These are phyloP conservation scores for Drosophila biarmipes DNA, from an alignment of 1,140 invertebrate species.

Conservation along the genomic window DNA sequence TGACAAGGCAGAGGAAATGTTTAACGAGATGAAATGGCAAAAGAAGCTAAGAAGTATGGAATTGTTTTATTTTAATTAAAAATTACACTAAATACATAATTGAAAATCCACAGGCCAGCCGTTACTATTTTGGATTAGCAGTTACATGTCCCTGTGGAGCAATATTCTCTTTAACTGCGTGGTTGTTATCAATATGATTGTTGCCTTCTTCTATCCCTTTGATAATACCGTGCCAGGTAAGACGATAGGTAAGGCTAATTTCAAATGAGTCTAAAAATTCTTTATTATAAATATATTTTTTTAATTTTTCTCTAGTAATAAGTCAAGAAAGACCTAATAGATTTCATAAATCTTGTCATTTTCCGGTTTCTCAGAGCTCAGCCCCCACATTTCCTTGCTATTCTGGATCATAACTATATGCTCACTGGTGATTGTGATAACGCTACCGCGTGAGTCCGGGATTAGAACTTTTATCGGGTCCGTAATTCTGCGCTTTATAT, in stretches of 20 bases:
- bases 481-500: slow-evolving; percentile 94
- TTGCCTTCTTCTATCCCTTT: slow-evolving; percentile 99
- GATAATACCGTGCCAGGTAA: slow-evolving; percentile 90
- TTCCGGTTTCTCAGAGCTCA: slow-evolving; percentile 87
- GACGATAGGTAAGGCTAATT: slow-evolving; percentile 22
- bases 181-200: slow-evolving; percentile 98
- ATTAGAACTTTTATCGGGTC: slow-evolving; percentile 92
- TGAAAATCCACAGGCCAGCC: slow-evolving; percentile 90
- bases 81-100: slow-evolving; percentile 21
- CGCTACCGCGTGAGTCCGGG: slow-evolving; percentile 91
- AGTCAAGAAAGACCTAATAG: too few species aligned
- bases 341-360: too few species aligned
- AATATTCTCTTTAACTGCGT: slow-evolving; percentile 98
- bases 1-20: slow-evolving; percentile 96
- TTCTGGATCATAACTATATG: slow-evolving; percentile 94
- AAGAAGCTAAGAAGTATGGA: slow-evolving; percentile 93
- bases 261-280: not conserved
- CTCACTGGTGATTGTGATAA: slow-evolving; percentile 91
- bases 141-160: slow-evolving; percentile 98
- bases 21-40: slow-evolving; percentile 99
- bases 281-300: not conserved
- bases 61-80: slow-evolving; percentile 83
- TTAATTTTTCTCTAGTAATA: too few species aligned
- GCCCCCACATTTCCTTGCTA: slow-evolving; percentile 92
- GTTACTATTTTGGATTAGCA: slow-evolving; percentile 96